Evolutionary conservation across 2,888 invertebrate species (phyloP).

Genomic region (Dasysyrphus albostriatus): DNA sequence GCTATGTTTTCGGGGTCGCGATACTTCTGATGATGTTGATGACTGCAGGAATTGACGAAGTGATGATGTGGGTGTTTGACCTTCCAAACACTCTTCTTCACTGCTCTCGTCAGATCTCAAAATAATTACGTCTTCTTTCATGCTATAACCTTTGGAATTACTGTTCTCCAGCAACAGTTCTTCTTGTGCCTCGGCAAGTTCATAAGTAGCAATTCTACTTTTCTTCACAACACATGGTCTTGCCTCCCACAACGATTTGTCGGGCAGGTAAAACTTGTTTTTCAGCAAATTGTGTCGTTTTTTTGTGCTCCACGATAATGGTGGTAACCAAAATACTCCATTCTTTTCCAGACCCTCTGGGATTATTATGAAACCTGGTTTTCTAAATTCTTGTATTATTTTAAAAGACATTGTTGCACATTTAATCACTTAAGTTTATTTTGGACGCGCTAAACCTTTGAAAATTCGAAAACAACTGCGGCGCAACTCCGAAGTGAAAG

Average conservation of each 20-base stretch:
- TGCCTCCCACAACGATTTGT: neutral
- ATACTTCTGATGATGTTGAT: too few relatives aligned
- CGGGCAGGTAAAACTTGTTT: neutral
- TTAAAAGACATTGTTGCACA: slow-evolving; percentile 13
- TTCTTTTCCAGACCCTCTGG: neutral
- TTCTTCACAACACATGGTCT: neutral
- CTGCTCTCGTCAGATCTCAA: neutral
- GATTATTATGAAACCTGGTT: neutral
- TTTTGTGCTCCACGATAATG: neutral
- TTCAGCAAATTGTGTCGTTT: neutral
- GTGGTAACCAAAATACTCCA: neutral
- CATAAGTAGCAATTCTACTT: neutral
- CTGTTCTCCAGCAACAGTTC: neutral
- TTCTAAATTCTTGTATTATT: neutral
- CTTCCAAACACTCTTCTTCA: neutral
- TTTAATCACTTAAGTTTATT: neutral
- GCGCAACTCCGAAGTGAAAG: neutral
- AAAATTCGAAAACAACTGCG: neutral
- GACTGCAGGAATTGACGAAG: neutral
- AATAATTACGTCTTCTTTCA: neutral
- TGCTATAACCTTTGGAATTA: neutral
- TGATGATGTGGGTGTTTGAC: too few relatives aligned
- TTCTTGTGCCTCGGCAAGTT: neutral
- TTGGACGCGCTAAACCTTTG: neutral
- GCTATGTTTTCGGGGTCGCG: neutral